phyloP scores from a whole-genome alignment of 2,113 vertebrate species.

The Lethenteron reissneri region DNA sequence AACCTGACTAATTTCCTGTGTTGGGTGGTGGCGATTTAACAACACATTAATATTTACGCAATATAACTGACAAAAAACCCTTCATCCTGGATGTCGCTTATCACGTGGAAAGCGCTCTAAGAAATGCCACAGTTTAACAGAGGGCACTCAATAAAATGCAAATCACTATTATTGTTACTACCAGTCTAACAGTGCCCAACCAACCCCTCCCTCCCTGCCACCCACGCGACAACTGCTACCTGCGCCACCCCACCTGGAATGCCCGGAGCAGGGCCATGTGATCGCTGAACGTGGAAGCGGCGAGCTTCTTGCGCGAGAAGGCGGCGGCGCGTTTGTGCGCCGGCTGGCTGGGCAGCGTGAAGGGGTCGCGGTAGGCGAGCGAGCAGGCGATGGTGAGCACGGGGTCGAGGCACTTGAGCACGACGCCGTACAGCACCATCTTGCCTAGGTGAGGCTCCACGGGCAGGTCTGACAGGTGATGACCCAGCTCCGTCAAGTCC shows the following conservation, averaged over 20 bases:
- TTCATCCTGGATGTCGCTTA: too few relatives aligned
- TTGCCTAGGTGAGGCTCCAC: constrained; percentile 85
- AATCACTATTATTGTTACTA: too few relatives aligned
- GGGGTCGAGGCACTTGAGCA: constrained; percentile 80
- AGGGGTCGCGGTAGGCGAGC: constrained; percentile 66
- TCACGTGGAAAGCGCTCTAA: too few relatives aligned
- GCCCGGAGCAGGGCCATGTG: constrained; percentile 82
- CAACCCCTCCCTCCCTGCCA: too few relatives aligned
- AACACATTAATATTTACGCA: too few relatives aligned
- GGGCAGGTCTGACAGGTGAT: constrained; percentile 63
- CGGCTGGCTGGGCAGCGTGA: constrained; percentile 46
- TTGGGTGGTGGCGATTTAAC: too few relatives aligned
- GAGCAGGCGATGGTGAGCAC: constrained; percentile 78
- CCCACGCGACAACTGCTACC: neutral
- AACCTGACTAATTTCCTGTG: too few relatives aligned
- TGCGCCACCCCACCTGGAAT: constrained; percentile 47
- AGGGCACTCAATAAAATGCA: too few relatives aligned
- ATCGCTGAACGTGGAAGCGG: constrained; percentile 62
- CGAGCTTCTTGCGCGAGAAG: constrained; percentile 45
- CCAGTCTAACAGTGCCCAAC: too few relatives aligned
- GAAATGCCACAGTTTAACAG: too few relatives aligned
- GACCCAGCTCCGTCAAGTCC: constrained; percentile 70
- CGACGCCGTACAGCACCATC: constrained; percentile 72
- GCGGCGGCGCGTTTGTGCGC: constrained; percentile 56
- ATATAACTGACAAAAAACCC: too few relatives aligned